These are phyloP conservation scores for Campaea margaritaria DNA, from an alignment of 2,888 invertebrate species.

Conservation along the genomic window DNA sequence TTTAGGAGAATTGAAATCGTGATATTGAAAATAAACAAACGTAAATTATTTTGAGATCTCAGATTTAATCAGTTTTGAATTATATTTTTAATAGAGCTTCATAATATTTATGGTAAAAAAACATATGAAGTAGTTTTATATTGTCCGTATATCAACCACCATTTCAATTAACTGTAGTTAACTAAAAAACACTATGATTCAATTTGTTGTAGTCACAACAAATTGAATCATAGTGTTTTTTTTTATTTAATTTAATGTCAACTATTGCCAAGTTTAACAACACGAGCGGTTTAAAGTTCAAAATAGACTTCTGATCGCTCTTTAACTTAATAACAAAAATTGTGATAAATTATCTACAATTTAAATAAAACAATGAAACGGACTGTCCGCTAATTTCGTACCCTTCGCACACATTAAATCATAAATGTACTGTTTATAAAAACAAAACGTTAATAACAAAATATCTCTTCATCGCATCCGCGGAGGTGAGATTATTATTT, in stretches of 20 bases:
- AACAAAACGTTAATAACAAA: constrained; percentile 49
- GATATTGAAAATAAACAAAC: constrained; percentile 11
- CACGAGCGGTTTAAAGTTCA: too few relatives aligned
- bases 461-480: constrained; percentile 59
- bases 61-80: background rate
- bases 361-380: constrained; percentile 6
- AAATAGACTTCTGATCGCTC: too few relatives aligned
- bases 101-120: too few relatives aligned
- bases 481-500: constrained; percentile 64
- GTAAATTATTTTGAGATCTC: constrained; percentile 12
- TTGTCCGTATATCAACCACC: background rate
- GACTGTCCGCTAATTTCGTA: constrained; percentile 11
- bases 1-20: constrained; percentile 9
- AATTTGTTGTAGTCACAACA: too few relatives aligned
- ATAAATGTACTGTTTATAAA: constrained; percentile 27
- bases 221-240: too few relatives aligned
- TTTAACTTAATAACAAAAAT: background rate
- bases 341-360: background rate
- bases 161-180: too few relatives aligned
- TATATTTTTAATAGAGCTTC: background rate
- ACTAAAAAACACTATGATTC: too few relatives aligned
- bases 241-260: too few relatives aligned
- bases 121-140: too few relatives aligned
- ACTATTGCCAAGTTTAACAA: too few relatives aligned
- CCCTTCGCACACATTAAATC: constrained; percentile 30